These are phyloP conservation scores for Sthenelais limicola DNA, from an alignment of 2,888 invertebrate species.

Conservation along the genomic window DNA sequence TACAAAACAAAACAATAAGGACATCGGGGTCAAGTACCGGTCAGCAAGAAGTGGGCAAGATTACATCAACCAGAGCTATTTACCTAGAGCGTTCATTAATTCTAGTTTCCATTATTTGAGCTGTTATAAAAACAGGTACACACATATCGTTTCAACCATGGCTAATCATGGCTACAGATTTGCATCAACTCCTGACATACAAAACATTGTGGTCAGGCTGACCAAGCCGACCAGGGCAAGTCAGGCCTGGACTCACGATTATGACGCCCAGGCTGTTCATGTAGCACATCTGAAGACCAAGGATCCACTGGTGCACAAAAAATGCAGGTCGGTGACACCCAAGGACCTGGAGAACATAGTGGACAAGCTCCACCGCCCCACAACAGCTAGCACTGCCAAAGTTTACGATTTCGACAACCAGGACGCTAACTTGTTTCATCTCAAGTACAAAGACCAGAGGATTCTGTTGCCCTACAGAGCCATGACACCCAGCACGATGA, in stretches of 20 bases:
- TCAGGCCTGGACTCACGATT: conserved; percentile 42
- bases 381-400: conserved; percentile 50
- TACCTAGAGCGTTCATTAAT: too few relatives aligned
- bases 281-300: conserved; percentile 23
- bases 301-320: conserved; percentile 40
- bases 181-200: conserved; percentile 50
- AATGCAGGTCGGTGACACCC: conserved; percentile 51
- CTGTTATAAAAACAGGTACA: too few relatives aligned
- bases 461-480: conserved; percentile 8
- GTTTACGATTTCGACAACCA: conserved; percentile 50
- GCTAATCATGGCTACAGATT: conserved; percentile 28
- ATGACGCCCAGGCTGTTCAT: conserved; percentile 44
- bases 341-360: conserved; percentile 59
- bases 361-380: conserved; percentile 58
- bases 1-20: too few relatives aligned
- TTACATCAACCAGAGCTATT: too few relatives aligned
- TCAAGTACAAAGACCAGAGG: conserved; percentile 14
- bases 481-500: background rate
- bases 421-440: conserved; percentile 43
- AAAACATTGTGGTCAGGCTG: conserved; percentile 56
- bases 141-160: too few relatives aligned
- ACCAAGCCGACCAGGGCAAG: conserved; percentile 60
- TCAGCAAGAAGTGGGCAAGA: too few relatives aligned
- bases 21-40: too few relatives aligned
- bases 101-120: too few relatives aligned